Percentiles rank a stretch among this genome's conserved stretches.
Conservation (phyloP, 64 coral and sea anemone species). For the Actinia equina region DNA sequence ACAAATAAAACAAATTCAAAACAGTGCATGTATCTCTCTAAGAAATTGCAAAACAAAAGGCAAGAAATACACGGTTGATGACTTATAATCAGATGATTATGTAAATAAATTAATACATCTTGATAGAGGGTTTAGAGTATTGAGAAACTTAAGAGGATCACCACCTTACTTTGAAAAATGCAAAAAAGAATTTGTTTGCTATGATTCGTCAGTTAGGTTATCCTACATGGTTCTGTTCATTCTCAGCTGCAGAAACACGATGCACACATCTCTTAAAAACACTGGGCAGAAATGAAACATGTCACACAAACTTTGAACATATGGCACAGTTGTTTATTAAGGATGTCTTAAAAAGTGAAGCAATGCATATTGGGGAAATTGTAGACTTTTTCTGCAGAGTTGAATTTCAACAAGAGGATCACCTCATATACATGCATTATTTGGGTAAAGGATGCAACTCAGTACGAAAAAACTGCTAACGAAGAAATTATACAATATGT, state of each 20-base stretch:
- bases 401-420: slow-evolving; percentile 31
- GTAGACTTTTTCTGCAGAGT: slow-evolving; percentile 23
- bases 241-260: slow-evolving; percentile 74
- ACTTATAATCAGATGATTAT: slow-evolving; percentile 51
- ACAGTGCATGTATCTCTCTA: slow-evolving; percentile 48
- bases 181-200: slow-evolving; percentile 74
- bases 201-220: slow-evolving; percentile 70
- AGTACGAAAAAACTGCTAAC: neutral
- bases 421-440: slow-evolving; percentile 42
- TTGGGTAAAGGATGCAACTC: slow-evolving; percentile 28
- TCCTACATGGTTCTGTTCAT: slow-evolving; percentile 69
- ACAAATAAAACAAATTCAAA: slow-evolving; percentile 62
- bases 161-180: slow-evolving; percentile 61
- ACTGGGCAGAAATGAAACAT: slow-evolving; percentile 31
- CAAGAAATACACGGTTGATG: slow-evolving; percentile 54
- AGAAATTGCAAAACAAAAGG: slow-evolving; percentile 81
- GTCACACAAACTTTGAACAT: slow-evolving; percentile 33
- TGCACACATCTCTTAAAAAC: slow-evolving; percentile 52
- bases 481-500: slow-evolving; percentile 22
- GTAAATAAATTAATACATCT: slow-evolving; percentile 61
- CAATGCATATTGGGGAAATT: slow-evolving; percentile 20
- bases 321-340: slow-evolving; percentile 34
- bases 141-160: slow-evolving; percentile 58
- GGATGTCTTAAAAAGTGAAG: slow-evolving; percentile 23
- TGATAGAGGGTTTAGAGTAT: slow-evolving; percentile 66